These are phyloP conservation scores for Tenthredo livida DNA, from an alignment of 2,888 invertebrate species.

Conservation along the genomic window DNA sequence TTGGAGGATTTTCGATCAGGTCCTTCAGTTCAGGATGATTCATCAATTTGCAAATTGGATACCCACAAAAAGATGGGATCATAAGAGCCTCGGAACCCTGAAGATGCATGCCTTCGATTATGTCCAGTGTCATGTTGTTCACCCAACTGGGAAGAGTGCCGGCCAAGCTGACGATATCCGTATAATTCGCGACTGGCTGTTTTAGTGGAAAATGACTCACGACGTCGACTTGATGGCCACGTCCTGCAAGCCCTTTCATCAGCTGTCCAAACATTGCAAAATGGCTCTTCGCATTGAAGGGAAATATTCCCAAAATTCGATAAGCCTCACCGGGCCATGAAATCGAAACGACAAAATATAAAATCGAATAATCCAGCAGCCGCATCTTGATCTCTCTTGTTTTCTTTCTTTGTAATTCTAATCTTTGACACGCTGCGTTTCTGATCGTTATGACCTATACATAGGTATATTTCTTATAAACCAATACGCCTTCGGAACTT, in stretches of 20 bases:
- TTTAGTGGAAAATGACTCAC: conserved; percentile 60
- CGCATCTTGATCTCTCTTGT: not conserved
- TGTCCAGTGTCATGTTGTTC: conserved; percentile 26
- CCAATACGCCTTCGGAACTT: too few species aligned
- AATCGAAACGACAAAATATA: conserved; percentile 53
- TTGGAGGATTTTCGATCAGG: conserved; percentile 57
- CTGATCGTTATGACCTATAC: not conserved
- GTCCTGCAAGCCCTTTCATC: conserved; percentile 74
- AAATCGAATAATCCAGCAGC: not conserved
- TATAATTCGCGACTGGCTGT: conserved; percentile 14
- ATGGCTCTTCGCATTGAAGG: conserved; percentile 78
- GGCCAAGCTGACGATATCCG: not conserved
- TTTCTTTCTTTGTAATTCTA: not conserved
- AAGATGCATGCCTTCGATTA: not conserved
- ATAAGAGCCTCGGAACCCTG: not conserved
- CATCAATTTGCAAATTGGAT: conserved; percentile 60
- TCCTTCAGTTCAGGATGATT: conserved; percentile 60
- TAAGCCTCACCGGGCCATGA: conserved; percentile 65
- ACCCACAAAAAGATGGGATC: not conserved
- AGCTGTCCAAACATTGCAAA: conserved; percentile 77
- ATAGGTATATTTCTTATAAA: not conserved
- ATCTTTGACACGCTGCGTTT: not conserved
- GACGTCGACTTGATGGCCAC: conserved; percentile 77
- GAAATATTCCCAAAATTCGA: conserved; percentile 76
- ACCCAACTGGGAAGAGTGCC: not conserved